phyloP scores from a whole-genome alignment of 2,888 invertebrate genomes.

The Tachina grossa region DNA sequence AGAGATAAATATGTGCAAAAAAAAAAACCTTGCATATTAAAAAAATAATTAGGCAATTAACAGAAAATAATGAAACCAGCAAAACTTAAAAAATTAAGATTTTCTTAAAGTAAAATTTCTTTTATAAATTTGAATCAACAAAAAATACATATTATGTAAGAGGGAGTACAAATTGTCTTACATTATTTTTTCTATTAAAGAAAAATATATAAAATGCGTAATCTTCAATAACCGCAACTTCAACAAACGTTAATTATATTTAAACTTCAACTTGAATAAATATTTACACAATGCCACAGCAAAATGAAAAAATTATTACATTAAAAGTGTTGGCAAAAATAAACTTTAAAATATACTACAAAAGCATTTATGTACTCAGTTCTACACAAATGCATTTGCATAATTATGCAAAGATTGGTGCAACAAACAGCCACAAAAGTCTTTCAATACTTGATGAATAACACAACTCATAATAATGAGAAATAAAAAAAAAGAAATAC shows the following conservation, averaged over 20 bases:
- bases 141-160: conserved; percentile 14
- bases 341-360: not conserved
- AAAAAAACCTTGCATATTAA: not conserved
- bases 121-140: conserved; percentile 21
- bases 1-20: conserved; percentile 45
- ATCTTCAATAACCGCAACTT: not conserved
- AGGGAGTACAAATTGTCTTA: conserved; percentile 9
- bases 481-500: conserved; percentile 4
- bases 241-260: conserved; percentile 52
- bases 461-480: not conserved
- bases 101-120: conserved; percentile 16
- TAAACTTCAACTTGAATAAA: conserved; percentile 71
- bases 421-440: conserved; percentile 26
- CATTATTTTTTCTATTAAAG: conserved; percentile 6
- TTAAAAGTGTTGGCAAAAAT: not conserved
- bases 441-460: conserved; percentile 18
- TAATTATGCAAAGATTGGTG: conserved; percentile 50
- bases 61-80: conserved; percentile 32
- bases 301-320: conserved; percentile 4
- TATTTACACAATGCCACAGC: conserved; percentile 63
- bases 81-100: conserved; percentile 31
- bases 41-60: conserved; percentile 22
- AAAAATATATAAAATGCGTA: conserved; percentile 11
- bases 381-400: conserved; percentile 37
- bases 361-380: not conserved